Base-by-base conservation (phyloP, 1,140 invertebrate genomes). In the Ceratosolen solmsi region DNA sequence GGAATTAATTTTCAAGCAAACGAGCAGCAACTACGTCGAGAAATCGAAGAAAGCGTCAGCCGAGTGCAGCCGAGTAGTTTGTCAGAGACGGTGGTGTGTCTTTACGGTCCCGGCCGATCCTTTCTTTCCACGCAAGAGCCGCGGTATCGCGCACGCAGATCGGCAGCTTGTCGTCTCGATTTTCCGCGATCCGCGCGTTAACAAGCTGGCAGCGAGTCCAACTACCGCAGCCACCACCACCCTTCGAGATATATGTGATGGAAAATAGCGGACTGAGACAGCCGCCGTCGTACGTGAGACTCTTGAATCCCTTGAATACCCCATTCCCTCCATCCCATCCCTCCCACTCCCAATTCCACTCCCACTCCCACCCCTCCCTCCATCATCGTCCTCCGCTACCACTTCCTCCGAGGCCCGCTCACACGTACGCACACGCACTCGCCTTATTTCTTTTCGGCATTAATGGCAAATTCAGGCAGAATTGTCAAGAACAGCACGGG, bases 151-250 rank as follows among this genome's bases (percentile, higher is more conserved):
- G 58, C 46, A 51, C 70, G 36, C 75, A 73, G 81, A 72, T 80
- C 79, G 46, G 65, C 83, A 84, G 75, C 17, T 84, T 84, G 58
- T 82, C 85, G 80, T 82, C 30, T 49, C 84, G 81, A 85, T 86
- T 87, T 86, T 86, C 86, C 85, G 84, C 85, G 84, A 86, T 72
- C 80, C 65, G 73, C 71, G 73, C 86, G 87, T 89, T 91, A 92
- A 92, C 91, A 91, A 92, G 90, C 90, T 91, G 89, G 88, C 90
- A 90, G 87, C 86, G 88, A 78, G 89, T 90, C 89, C 89, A 90
- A 91, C 89, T 91, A 91, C 90, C 89, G 90, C 87, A 54, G 9
- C 51, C 5, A 54, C 51, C 20, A 15, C 85, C 80, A 82, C 82
- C 80, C 49, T n/a, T 22, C 41, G 51, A 91, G 90, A 92, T 91